Evolutionary conservation across 2,888 invertebrate species (phyloP).

Genomic region (Geophilus truncorum): DNA sequence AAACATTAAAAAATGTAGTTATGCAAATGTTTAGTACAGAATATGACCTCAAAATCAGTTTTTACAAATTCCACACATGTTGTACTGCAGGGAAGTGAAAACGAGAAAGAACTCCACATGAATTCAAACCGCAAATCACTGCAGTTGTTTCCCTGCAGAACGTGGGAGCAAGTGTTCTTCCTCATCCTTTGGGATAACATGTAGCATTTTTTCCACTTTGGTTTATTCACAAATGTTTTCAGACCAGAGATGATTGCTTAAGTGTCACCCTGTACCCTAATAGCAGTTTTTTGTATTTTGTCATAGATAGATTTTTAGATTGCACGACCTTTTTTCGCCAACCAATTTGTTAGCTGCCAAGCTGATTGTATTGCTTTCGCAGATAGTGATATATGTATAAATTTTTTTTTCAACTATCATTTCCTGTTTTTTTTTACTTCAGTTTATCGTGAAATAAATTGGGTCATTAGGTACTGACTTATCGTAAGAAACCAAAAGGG

Average conservation of each 20-base stretch:
- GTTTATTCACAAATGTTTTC: not conserved
- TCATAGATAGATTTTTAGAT: slow-evolving; percentile 10
- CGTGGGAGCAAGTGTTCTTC: no score
- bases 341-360: slow-evolving; percentile 20
- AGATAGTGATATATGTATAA: slow-evolving; percentile 7
- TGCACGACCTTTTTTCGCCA: not conserved
- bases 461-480: not conserved
- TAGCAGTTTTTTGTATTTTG: not conserved
- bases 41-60: no score
- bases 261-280: not conserved
- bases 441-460: not conserved
- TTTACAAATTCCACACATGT: no score
- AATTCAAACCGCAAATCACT: no score
- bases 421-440: not conserved
- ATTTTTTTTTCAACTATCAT: not conserved
- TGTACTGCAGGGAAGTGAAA: no score
- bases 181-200: not conserved
- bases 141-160: no score
- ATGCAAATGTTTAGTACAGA: no score
- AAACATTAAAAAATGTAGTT: no score
- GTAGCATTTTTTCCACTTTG: not conserved
- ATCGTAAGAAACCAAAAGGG: not conserved
- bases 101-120: no score
- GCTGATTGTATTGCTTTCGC: not conserved
- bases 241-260: not conserved